Evolutionary conservation across 1,140 invertebrate genomes (phyloP).

Genomic region (Trichoplusia ni): DNA sequence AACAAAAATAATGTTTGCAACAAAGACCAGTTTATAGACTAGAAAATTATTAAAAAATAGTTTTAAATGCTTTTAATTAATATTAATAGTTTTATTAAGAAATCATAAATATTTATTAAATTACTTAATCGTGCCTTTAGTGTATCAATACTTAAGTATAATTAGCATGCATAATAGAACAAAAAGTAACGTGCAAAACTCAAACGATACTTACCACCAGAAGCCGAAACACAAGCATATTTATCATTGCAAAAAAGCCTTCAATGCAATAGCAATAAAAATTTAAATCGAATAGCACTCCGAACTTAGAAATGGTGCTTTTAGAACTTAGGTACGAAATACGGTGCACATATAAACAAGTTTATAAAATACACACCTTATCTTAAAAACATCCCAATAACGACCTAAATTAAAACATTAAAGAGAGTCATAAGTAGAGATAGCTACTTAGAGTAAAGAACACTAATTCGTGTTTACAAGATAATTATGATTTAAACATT

Average conservation of each 20-base stretch:
- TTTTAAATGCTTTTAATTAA: too few species aligned
- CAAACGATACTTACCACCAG: slow-evolving; percentile 13
- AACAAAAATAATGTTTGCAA: too few species aligned
- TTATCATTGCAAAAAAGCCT: neutral
- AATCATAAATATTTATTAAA: too few species aligned
- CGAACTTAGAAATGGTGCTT: neutral
- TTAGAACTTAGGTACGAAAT: neutral
- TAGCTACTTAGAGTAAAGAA: slow-evolving; percentile 31
- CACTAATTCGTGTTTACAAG: too few species aligned
- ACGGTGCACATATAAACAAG: slow-evolving; percentile 7
- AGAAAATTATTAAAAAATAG: too few species aligned
- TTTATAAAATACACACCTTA: slow-evolving; percentile 68
- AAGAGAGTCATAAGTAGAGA: slow-evolving; percentile 31
- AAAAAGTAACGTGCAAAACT: too few species aligned
- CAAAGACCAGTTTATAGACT: too few species aligned
- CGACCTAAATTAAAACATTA: slow-evolving; percentile 67
- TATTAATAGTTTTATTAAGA: too few species aligned
- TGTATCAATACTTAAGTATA: neutral
- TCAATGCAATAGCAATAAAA: neutral
- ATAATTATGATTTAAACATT: too few species aligned
- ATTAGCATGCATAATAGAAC: neutral
- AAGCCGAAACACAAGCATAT: neutral
- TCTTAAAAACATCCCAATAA: slow-evolving; percentile 72
- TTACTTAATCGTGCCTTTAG: too few species aligned
- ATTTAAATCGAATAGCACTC: too few species aligned